Base-by-base conservation (phyloP, 2,888 invertebrate genomes). In the Leucoma salicis region DNA sequence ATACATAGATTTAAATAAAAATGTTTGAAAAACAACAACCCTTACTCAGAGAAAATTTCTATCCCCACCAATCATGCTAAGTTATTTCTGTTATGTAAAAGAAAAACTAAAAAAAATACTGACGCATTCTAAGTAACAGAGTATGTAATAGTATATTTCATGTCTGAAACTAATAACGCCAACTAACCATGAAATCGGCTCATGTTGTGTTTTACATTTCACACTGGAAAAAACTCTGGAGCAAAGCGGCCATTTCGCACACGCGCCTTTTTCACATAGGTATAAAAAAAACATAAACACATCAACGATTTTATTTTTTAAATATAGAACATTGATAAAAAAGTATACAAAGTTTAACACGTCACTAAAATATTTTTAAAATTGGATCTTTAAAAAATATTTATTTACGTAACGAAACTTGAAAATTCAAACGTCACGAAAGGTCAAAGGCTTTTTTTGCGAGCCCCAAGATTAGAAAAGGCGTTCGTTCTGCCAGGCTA, bases 171-270 rank as follows among this genome's bases (percentile, higher is more conserved):
- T 71, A 74, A 69, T 71, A 72, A 70, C 72, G 66, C 69, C 78
- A 84, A 86, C 85, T 78, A 83, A 87, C 87, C 87, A 85, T 87
- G 84, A 85, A 87, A 87, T 82, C 74, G 75, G 70, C 70, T 84
- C 82, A 82, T 87, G 78, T 81, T 78, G 68, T 70, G 68, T 76
- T 80, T 75, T 74, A 79, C 84, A 83, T 86, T 82, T 82, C 82
- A 78, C 82, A 79, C 76, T 56, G 60, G 71, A 60, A 62, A 71
- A 74, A 78, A 61, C 75, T 70, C 74, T 70, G 62, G 60, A 59
- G 77, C 78, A 79, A 74, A 76, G 73, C 73, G 69, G 64, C 62
- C 71, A 69, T 73, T 77, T 79, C 76, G 69, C 75, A 73, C 77
- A 78, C 74, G 42, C 75, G 74, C 74, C 66, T 69, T 52, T 52